Percentiles rank a stretch among this genome's conserved stretches.
These are phyloP conservation scores for Oasisia sp. DNA, from an alignment of 2,888 invertebrate genomes.

Conservation along the genomic window DNA sequence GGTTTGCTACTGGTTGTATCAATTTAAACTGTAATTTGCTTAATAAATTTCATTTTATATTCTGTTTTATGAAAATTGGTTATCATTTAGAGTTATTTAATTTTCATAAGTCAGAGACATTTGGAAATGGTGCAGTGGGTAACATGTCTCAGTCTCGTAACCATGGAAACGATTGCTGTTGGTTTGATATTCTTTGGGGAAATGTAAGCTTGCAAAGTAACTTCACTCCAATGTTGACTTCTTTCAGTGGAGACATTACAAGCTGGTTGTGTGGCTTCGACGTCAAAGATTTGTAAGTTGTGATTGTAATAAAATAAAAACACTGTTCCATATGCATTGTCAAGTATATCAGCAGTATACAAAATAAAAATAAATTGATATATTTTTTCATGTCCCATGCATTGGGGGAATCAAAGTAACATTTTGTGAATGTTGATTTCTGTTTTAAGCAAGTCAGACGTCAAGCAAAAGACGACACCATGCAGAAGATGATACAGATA, in stretches of 20 bases:
- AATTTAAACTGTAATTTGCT: neutral
- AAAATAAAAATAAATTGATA: neutral
- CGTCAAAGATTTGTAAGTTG: neutral
- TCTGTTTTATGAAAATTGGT: too few relatives aligned
- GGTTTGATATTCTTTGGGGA: too few relatives aligned
- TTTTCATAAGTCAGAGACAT: too few relatives aligned
- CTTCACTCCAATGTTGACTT: neutral
- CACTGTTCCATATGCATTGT: neutral
- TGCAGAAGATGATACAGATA: neutral
- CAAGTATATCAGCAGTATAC: too few relatives aligned
- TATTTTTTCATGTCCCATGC: neutral
- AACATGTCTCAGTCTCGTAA: too few relatives aligned
- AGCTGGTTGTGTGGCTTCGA: neutral
- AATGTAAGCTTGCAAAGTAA: neutral
- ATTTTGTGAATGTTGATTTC: neutral
- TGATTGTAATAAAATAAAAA: neutral
- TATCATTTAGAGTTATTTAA: too few relatives aligned
- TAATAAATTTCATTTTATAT: too few relatives aligned
- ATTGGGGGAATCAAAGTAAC: neutral
- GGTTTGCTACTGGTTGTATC: neutral
- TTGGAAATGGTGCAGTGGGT: too few relatives aligned
- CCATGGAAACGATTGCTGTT: too few relatives aligned
- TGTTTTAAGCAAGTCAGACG: neutral
- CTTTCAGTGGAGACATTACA: conserved; percentile 8
- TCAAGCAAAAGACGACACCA: neutral